Evolutionary conservation across 2,888 invertebrate genomes (phyloP), one percentile per base, ranked within the genome.

Genomic region (Ligdia adustata): DNA sequence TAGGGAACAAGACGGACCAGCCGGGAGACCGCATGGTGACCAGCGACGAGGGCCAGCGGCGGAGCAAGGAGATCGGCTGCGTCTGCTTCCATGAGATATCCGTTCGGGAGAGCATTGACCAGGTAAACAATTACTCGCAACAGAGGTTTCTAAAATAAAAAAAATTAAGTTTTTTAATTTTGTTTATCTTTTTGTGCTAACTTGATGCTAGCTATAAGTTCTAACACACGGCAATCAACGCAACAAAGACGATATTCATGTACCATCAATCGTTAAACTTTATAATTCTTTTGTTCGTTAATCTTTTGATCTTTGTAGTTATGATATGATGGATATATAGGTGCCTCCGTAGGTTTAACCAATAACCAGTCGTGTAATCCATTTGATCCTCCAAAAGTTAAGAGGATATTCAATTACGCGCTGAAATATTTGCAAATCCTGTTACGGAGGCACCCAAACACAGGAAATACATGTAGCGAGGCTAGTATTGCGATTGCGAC

Each of bases 1-100:
- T 97, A 6, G 97, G 95, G 5, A 97, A 97, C 74, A 96, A 97
- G 80, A 92, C 91, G 9, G 97, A 97, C 76, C 93, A 95, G 76
- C 75, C 87, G 1, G 94, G 94, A 1, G 97, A 97, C 79, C 91
- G 96, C 45, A 96, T 96, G 95, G 94, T 96, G n/a, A 90, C 91
- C 29, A 82, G 92, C 0, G 94, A 95, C 55, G 95, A 96, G 64
- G 96, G 96, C 1, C 93, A 93, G 69, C 90, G 93, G 4, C 89
- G 95, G 29, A 94, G 94, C 66, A 93, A 93, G 64, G 95, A 96
- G 76, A 94, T 96, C 50, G 94, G 95, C 48, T 96, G 96, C 69
- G 94, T 94, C 9, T 94, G 94, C 63, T 97, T 96, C 67, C 95
- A 96, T 73, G 96, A 96, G 83, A 95, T 97, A 51, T 96, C 96